Evolutionary conservation across 2,113 vertebrate genomes (phyloP), one percentile per base, ranked within the genome.

Genomic region (Seriola aureovittata): DNA sequence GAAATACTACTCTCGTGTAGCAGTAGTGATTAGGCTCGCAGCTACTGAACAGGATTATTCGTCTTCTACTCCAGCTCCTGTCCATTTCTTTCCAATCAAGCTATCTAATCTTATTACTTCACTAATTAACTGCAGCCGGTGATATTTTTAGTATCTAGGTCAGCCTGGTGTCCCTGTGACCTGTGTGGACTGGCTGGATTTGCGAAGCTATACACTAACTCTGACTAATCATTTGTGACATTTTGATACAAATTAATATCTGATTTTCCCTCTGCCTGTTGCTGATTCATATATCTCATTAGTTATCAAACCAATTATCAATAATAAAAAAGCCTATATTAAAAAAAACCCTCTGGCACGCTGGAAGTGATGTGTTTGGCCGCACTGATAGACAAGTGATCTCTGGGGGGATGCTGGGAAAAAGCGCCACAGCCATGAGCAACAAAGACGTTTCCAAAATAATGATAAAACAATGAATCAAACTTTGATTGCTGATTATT

Each of bases 111-210:
- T 50, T 74, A 86, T 93, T 90, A 92, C 88, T 91, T 88, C 71
- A 69, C 84, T 92, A 90, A 94, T 93, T 90, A 93, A 88, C 81
- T 84, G 73, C 64, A 71, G 88, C 66, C 78, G 5, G 17, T 57
- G 58, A 6, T 93, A 89, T 92, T 93, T 92, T 89, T 93, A 93
- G 91, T 16, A 81, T 91, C 54, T 90, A 73, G 89, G 91, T 88
- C 88, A 75, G 63, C 66, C 40, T 50, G 32, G 68, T 78, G 55
- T 75, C 68, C 71, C 48, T 58, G 8, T 90, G 84, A 92, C 90
- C 92, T 89, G 81, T 69, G 75, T 77, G 70, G 58, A 88, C 75
- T 50, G 64, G 63, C 72, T 70, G 81, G 57, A 69, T 66, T 71
- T 71, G 34, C 62, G 23, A 46, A 71, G 42, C 29, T 16, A 17